Percentiles rank a stretch among this genome's conserved stretches.
These are phyloP conservation scores for Toxotes jaculatrix DNA, from an alignment of 2,113 vertebrate species.

Conservation along the genomic window DNA sequence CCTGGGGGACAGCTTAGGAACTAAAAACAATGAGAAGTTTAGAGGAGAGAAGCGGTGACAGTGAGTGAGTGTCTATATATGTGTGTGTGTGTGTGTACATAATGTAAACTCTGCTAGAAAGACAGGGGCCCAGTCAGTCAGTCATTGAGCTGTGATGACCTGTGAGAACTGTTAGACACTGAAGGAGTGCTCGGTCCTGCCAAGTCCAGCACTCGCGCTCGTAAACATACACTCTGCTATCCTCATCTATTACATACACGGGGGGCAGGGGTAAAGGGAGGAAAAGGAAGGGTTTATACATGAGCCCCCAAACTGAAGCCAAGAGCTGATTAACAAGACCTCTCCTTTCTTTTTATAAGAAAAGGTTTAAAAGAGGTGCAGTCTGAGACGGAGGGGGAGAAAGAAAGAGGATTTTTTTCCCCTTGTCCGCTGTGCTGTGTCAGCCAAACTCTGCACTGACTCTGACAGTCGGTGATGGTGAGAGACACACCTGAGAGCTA, in stretches of 20 bases:
- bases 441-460: conserved; percentile 3
- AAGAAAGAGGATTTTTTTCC: not conserved
- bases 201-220: conserved; percentile 69
- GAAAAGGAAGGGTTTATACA: conserved; percentile 40
- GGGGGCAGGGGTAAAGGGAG: conserved; percentile 31
- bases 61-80: conserved; percentile 15
- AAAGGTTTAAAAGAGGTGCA: conserved; percentile 29
- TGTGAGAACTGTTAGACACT: conserved; percentile 76
- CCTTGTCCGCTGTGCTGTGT: conserved; percentile 8
- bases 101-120: conserved; percentile 65
- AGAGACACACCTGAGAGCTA: conserved; percentile 32
- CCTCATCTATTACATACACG: conserved; percentile 69
- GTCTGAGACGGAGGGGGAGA: not conserved
- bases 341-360: conserved; percentile 47
- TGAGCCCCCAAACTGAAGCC: conserved; percentile 49
- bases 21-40: conserved; percentile 46
- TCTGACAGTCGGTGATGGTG: conserved; percentile 24
- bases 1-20: conserved; percentile 16
- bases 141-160: conserved; percentile 75
- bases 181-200: conserved; percentile 60
- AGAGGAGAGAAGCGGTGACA: conserved; percentile 21
- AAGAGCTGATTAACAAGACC: conserved; percentile 61
- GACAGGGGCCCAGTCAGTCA: conserved; percentile 64
- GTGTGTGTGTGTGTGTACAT: conserved; percentile 22
- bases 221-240: conserved; percentile 77